phyloP scores from a whole-genome alignment of 2,888 invertebrate genomes.

The Frankliniella intonsa region DNA sequence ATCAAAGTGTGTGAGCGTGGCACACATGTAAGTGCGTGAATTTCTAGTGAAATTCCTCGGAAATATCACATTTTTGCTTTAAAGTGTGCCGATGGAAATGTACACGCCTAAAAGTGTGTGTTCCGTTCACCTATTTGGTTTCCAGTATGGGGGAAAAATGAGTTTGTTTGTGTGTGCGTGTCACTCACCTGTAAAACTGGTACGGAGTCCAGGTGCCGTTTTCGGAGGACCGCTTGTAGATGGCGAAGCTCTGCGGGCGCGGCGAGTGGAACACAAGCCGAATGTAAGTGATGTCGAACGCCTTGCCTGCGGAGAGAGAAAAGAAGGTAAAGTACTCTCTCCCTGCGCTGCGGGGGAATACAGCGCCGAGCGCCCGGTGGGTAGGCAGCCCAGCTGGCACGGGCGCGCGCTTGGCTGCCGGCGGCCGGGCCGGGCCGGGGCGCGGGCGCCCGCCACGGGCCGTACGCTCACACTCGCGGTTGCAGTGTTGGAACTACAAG shows the following conservation, averaged over 20 bases:
- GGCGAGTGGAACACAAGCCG: slow-evolving; percentile 91
- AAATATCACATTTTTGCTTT: no score
- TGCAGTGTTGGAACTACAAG: no score
- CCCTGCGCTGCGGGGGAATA: background rate
- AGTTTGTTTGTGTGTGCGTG: no score
- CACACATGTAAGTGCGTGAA: no score
- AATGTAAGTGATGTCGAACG: slow-evolving; percentile 96
- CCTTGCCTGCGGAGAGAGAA: slow-evolving; percentile 66
- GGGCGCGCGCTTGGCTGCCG: background rate
- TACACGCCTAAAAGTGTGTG: no score
- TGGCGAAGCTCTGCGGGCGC: slow-evolving; percentile 93
- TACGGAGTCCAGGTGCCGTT: slow-evolving; percentile 82
- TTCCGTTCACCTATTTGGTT: no score
- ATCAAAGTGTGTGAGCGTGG: no score
- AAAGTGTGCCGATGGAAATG: no score
- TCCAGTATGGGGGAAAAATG: no score
- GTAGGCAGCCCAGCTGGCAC: background rate
- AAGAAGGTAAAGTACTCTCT: slow-evolving; percentile 12
- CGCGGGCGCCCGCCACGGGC: background rate
- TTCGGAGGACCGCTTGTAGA: slow-evolving; percentile 79
- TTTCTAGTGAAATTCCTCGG: no score
- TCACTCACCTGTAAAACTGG: slow-evolving; percentile 73
- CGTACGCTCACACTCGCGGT: no score
- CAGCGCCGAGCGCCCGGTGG: background rate
- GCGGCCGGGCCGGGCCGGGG: background rate